Conservation (phyloP, 2,888 invertebrate species). For the Andrena minutula region DNA sequence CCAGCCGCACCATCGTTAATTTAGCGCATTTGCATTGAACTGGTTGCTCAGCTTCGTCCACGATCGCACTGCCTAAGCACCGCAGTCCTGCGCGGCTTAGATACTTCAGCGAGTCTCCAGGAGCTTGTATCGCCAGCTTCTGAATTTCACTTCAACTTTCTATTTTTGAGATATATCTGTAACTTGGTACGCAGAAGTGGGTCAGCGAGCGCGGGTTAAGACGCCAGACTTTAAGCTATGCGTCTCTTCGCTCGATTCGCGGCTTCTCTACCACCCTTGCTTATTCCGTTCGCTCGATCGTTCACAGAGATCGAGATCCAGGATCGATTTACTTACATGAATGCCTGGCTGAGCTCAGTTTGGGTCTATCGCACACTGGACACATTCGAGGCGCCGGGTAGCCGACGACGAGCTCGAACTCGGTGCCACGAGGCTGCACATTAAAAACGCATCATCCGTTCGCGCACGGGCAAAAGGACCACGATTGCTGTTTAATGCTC, state of each 20-base stretch:
- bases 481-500: not conserved
- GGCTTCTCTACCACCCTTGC: not conserved
- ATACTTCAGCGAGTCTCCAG: not conserved
- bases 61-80: not conserved
- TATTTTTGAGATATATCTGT: not conserved
- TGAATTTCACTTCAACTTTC: too few species aligned
- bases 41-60: constrained; percentile 7
- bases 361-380: constrained; percentile 84
- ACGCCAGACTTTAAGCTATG: not conserved
- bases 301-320: constrained; percentile 47
- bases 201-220: constrained; percentile 35
- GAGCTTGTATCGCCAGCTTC: not conserved
- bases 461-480: not conserved
- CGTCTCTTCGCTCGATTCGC: constrained; percentile 5
- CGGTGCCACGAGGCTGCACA: constrained; percentile 43
- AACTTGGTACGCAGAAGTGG: constrained; percentile 21
- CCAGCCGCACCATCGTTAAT: constrained; percentile 29
- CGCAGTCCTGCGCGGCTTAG: not conserved
- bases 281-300: not conserved
- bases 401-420: constrained; percentile 37
- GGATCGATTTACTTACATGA: constrained; percentile 78
- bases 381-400: constrained; percentile 64
- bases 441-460: constrained; percentile 45
- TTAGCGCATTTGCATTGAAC: constrained; percentile 13
- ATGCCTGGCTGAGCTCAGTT: constrained; percentile 82